Evolutionary conservation across 2,888 invertebrate genomes (phyloP), one percentile per base, ranked within the genome.

Genomic region (Endomychus coccineus): DNA sequence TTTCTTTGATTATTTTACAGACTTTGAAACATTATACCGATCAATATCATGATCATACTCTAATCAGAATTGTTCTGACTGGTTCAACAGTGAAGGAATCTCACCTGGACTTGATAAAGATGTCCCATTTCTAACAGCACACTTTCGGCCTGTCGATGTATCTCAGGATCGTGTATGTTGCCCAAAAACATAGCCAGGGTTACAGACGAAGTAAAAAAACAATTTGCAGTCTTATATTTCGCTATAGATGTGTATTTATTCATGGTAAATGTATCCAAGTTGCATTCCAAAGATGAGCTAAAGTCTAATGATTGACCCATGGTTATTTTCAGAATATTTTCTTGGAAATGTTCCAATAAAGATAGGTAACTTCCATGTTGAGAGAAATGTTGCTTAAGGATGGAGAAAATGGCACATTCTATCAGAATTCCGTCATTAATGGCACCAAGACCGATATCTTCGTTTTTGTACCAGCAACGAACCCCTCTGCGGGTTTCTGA

Each of bases 121-220:
- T 31, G 25, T 10, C 36, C 36, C 3, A 27, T 37, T 31, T 37
- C 80, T 19, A 91, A 59, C 1, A 90, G 68, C 46, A 92, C 84
- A 0, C 74, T 78, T 64, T 85, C 83, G 0, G 86, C 84, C 60
- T 86, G 82, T 40, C 80, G 72, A 52, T 85, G 85, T 21, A 80
- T 75, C 59, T 83, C 82, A 2, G 76, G 73, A 61, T 89, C 86
- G 23, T 74, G 76, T 14, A 51, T 71, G 62, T 80, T 80, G 46
- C 82, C 77, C 74, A 92, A 78, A 53, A 83, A 75, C 74, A 95
- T 79, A 2, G 88, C 88, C 40, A 84, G 60, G 10, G 83, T 79
- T 16, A 92, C 80, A 2, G 95, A 95, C 59, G 92, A 74, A 64
- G 86, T 83, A 68, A 91, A 92, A 0, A 91, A 80, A 66, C 94